phyloP scores from a whole-genome alignment of 2,113 vertebrate species.

The Pomatostomus ruficeps region DNA sequence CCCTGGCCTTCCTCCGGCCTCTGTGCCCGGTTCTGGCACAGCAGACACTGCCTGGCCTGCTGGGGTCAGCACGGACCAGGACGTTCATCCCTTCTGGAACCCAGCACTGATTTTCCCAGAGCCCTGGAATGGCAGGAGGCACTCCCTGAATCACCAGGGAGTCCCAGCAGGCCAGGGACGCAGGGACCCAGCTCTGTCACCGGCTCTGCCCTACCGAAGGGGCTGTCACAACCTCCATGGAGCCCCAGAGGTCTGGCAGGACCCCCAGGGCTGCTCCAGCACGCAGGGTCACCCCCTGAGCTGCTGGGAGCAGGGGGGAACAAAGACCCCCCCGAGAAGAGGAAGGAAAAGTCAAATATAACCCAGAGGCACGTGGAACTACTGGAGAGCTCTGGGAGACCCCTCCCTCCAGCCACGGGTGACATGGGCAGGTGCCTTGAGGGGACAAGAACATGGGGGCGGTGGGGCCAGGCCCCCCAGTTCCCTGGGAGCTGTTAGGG shows the following conservation, averaged over 20 bases:
- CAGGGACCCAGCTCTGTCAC: background rate
- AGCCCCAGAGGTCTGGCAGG: background rate
- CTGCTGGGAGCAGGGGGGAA: background rate
- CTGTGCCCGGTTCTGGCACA: background rate
- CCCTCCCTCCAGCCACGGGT: background rate
- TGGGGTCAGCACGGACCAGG: rapidly evolving
- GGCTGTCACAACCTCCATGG: background rate
- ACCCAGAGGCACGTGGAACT: rapidly evolving
- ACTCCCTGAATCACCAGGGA: background rate
- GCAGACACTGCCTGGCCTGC: background rate
- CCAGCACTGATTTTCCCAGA: background rate
- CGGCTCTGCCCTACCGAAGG: background rate
- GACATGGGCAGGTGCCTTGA: background rate
- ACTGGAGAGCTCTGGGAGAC: background rate
- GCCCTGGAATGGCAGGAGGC: background rate
- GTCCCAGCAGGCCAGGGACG: rapidly evolving
- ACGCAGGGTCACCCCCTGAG: rapidly evolving
- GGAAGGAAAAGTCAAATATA: background rate
- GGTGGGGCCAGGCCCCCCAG: background rate
- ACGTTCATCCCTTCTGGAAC: rapidly evolving
- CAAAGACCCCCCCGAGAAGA: rapidly evolving
- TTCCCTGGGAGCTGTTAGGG: background rate
- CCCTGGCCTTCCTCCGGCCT: background rate
- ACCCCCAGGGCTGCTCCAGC: rapidly evolving
- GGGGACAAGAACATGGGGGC: background rate